A percentile compares a stretch with the other conserved stretches of the same genome.
These are phyloP conservation scores for Pristionchus maxplancki DNA, from an alignment of 2,888 invertebrate genomes.

Conservation along the genomic window DNA sequence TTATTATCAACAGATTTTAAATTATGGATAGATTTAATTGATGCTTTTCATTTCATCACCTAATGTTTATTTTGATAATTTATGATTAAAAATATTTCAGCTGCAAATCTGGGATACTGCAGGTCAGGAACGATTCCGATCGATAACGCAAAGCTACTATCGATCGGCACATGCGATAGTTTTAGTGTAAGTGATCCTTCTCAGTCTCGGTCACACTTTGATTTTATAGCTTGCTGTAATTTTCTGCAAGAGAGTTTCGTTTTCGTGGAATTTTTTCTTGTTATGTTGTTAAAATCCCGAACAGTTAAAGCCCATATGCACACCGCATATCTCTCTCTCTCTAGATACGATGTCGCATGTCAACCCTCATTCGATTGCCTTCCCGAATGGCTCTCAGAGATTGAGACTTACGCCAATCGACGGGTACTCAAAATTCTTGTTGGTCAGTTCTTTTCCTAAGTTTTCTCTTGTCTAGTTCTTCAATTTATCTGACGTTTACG, in stretches of 20 bases:
- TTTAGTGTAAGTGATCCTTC: slow-evolving; percentile 79
- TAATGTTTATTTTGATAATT: too few species aligned
- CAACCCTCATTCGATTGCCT: slow-evolving; percentile 97
- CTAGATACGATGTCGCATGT: slow-evolving; percentile 92
- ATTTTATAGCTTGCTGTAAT: neutral
- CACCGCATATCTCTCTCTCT: too few species aligned
- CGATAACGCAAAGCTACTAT: slow-evolving; percentile 90
- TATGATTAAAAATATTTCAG: slow-evolving; percentile 82
- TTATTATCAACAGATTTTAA: too few species aligned
- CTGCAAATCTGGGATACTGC: slow-evolving; percentile 99
- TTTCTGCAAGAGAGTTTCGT: neutral
- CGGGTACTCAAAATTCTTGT: slow-evolving; percentile 95
- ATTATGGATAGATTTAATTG: too few species aligned
- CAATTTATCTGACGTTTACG: neutral
- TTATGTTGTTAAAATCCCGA: neutral
- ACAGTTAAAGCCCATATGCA: too few species aligned
- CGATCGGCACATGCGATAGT: slow-evolving; percentile 91
- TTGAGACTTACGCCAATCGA: slow-evolving; percentile 96
- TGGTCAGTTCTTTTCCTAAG: slow-evolving; percentile 82
- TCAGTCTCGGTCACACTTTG: neutral
- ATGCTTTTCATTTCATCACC: too few species aligned
- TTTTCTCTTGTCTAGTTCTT: neutral
- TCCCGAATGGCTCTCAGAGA: slow-evolving; percentile 96
- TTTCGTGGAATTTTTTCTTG: neutral
- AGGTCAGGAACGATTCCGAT: slow-evolving; percentile 94